Evolutionary conservation across 2,888 invertebrate genomes (phyloP), one percentile per base, ranked within the genome.

Genomic region (Thymelicus lineola): DNA sequence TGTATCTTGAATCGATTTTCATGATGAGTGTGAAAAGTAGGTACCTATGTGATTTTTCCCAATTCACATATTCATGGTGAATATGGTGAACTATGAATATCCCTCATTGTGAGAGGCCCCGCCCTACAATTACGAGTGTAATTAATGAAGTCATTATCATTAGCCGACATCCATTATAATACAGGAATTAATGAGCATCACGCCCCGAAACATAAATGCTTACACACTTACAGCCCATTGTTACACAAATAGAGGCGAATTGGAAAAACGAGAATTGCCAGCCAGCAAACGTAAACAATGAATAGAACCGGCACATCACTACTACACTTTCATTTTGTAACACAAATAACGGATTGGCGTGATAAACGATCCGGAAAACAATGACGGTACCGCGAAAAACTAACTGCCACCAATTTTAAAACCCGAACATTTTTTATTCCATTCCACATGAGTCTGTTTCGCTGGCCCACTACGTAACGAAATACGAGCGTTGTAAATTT

Each of bases 311-410:
- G 38, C 55, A 28, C 46, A 65, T 65, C 65, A 57, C 42, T 45
- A 42, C 6, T 28, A 17, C 20, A 45, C n/a, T 65, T 57, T 65
- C 45, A 57, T 57, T 28, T 57, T 65, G 55, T 28, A n/a, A 38
- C 42, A 57, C 65, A 55, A 65, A 55, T 45, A 55, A 64, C 42
- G 57, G 57, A 65, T 65, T 57, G 65, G 17, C 65, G 65, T 65
- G 57, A 65, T 65, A 65, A 65, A 65, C 45, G 65, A 65, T 65
- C 65, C 65, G 65, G 17, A 45, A 57, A 57, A 65, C 65, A 65
- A 57, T 45, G 57, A 65, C 38, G 9, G 57, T 36, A 63, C 48
- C 62, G 55, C 53, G 64, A 55, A 64, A 64, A 36, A 53, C 38
- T 42, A 61, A 55, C 53, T 42, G 64, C 55, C 42, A 7, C 50